phyloP scores from a whole-genome alignment of 2,797 vertebrate species.

The Melanotaenia pygmaea region DNA sequence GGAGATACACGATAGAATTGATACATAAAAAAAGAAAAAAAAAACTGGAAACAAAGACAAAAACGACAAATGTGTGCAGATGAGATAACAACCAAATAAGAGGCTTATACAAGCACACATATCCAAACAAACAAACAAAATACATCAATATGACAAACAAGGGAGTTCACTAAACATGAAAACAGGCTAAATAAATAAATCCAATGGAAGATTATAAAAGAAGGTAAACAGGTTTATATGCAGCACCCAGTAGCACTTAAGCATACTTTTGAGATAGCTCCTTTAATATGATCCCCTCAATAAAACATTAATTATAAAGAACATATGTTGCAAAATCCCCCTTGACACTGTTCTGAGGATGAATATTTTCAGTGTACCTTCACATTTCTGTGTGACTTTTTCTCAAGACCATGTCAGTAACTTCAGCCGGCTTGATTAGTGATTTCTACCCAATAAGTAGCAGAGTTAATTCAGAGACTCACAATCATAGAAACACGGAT shows the following conservation, averaged over 20 bases:
- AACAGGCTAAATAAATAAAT: background rate
- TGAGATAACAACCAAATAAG: slow-evolving; percentile 2
- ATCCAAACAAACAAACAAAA: background rate
- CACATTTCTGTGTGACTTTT: background rate
- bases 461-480: background rate
- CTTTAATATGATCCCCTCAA: too few relatives aligned
- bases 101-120: slow-evolving; percentile 6
- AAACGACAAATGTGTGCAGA: slow-evolving; percentile 4
- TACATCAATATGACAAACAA: background rate
- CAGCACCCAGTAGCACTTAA: background rate
- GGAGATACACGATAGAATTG: background rate
- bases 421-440: too few relatives aligned
- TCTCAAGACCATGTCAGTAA: background rate
- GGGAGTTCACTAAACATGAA: background rate
- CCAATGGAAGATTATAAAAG: background rate
- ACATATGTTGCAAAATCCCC: too few relatives aligned
- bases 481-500: background rate
- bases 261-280: background rate
- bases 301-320: too few relatives aligned
- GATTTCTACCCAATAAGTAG: too few relatives aligned
- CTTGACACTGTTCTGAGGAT: too few relatives aligned
- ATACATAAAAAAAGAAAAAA: background rate
- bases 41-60: background rate
- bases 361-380: too few relatives aligned
- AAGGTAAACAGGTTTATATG: background rate